Conservation (phyloP, 1,140 invertebrate species). For the Nixonia krombeini region DNA sequence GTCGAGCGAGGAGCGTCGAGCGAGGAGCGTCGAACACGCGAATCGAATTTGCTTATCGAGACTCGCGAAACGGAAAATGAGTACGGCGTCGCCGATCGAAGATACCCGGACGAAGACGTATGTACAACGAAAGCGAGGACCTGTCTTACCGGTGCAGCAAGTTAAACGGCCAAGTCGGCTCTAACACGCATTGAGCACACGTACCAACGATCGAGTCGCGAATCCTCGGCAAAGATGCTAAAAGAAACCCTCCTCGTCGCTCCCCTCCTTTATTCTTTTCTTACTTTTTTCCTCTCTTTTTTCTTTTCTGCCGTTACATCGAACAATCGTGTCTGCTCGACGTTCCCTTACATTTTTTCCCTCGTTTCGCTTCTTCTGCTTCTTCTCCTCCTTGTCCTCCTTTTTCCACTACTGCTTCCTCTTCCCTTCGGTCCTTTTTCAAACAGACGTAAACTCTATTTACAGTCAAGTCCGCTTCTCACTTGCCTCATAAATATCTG, state of each 20-base stretch:
- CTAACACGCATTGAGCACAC: conserved; percentile 29
- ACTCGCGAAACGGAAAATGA: conserved; percentile 37
- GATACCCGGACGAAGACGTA: conserved; percentile 47
- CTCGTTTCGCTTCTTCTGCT: neutral
- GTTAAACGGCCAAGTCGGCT: conserved; percentile 51
- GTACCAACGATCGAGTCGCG: conserved; percentile 39
- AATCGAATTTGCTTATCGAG: conserved; percentile 48
- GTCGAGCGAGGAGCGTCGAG: conserved; percentile 11
- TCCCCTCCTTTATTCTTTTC: conserved; percentile 15
- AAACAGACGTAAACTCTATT: conserved; percentile 31
- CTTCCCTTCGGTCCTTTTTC: conserved; percentile 10
- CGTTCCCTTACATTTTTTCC: conserved; percentile 16
- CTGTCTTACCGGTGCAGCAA: conserved; percentile 55
- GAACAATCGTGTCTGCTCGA: conserved; percentile 42
- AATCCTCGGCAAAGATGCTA: conserved; percentile 42
- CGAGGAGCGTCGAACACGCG: conserved; percentile 37
- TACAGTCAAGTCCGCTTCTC: conserved; percentile 33
- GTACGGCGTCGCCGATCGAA: conserved; percentile 40
- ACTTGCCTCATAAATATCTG: no score
- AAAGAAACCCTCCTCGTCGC: conserved; percentile 18
- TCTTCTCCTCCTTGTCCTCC: conserved; percentile 1
- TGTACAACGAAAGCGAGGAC: conserved; percentile 45
- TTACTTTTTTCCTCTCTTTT: conserved; percentile 22
- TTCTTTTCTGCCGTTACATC: conserved; percentile 47
- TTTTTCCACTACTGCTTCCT: no score